Evolutionary conservation across 2,113 vertebrate species (phyloP), one percentile per base, ranked within the genome.

Genomic region (Miniopterus natalensis): DNA sequence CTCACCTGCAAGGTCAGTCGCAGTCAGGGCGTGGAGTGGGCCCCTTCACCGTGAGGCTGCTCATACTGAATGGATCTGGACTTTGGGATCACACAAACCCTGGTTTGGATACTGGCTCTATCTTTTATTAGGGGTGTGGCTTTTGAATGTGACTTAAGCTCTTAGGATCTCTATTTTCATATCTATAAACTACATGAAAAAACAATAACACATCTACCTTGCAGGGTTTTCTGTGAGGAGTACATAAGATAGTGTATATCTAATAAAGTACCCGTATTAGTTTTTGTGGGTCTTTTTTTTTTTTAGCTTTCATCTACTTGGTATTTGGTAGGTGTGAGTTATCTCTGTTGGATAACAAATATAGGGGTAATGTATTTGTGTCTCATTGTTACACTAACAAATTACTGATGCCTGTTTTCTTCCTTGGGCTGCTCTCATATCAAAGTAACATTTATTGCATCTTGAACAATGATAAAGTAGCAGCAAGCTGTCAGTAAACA

Each of bases 351-450:
- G 61, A 17, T 66, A 78, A 42, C 18, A 73, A 70, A 86, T 47
- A 10, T 8, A 59, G 61, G 81, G 25, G 21, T 75, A 51, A 77
- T 29, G 11, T 78, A 15, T 51, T 70, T 29, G 65, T 81, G 47
- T 75, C 36, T 88, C 61, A 15, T 81, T 81, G 65, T 51, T 42
- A 20, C 53, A 42, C 29, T 61, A 81, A 77, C 0, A 75, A 65
- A 59, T 80, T 61, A 68, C 49, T 81, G 15, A 66, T 85, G 40
- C 49, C 81, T 95, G 47, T 80, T 85, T 88, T 45, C 68, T 89
- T 77, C 55, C 29, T 57, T 15, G 27, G 36, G 5, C 21, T 73
- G 1, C 47, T 71, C 5, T 55, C 36, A 45, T 71, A 40, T 40
- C 53, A 84, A 90, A 87, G 29, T 61, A 70, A 17, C 21, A 70